Conservation (phyloP, 1,140 invertebrate genomes). For the Heliothis virescens region DNA sequence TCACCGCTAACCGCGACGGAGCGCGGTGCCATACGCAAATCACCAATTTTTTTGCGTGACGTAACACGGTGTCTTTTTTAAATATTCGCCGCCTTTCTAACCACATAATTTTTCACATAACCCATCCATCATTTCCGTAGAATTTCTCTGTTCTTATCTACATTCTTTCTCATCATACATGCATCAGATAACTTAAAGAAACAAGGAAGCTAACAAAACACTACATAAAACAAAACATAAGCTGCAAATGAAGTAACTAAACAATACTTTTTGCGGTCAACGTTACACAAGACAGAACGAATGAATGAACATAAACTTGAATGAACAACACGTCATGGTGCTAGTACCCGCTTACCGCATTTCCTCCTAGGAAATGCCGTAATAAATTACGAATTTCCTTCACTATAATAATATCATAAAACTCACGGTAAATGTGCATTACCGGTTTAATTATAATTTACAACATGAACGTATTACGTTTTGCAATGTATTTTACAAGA, state of each 20-base stretch:
- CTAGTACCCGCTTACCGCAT: slow-evolving; percentile 2
- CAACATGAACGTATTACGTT: slow-evolving; percentile 27
- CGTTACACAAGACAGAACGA: slow-evolving; percentile 25
- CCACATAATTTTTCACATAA: no score
- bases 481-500: background rate
- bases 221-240: background rate
- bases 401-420: slow-evolving; percentile 10
- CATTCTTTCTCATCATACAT: no score
- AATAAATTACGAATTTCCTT: slow-evolving; percentile 33
- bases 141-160: no score
- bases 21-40: no score
- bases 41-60: no score
- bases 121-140: no score
- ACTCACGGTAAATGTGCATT: background rate
- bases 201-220: background rate
- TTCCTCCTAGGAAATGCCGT: slow-evolving; percentile 47
- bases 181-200: background rate
- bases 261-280: slow-evolving; percentile 16
- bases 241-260: background rate
- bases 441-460: slow-evolving; percentile 1
- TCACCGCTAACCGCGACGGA: no score
- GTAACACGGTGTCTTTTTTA: no score
- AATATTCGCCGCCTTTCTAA: no score
- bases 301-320: slow-evolving; percentile 41
- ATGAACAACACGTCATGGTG: slow-evolving; percentile 23